Base-by-base conservation (phyloP, 35 echinoderm and acorn worm genomes). In the Hemicentrotus pulcherrimus region DNA sequence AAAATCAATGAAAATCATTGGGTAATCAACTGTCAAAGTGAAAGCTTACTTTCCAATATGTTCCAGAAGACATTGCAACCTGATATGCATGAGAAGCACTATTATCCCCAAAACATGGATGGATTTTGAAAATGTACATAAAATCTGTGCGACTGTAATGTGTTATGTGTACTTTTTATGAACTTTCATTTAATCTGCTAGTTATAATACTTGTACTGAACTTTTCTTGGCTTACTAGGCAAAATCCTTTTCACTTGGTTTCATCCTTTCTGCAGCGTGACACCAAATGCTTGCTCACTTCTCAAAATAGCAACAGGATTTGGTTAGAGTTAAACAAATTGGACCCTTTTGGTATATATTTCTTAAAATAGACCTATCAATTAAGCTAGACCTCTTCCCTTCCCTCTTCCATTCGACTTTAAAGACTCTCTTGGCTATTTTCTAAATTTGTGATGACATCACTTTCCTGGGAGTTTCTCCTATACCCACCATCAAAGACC, bases 311-410 rank as follows among this genome's bases (percentile, higher is more conserved):
- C 19, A 78, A 78, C 65, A 78, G 65, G 65, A 78, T 78, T 78
- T 78, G 65, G 65, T 78, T 78, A 78, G 65, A 78, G 28, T 78
- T 78, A 78, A 16, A 70, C 61, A 19, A 70, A 70, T 78, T 78
- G 7, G 65, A 78, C 65, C 65, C 65, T 78, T 78, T 78, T 78
- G 28, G 22, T 22, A 78, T 7, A 78, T 8, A 28, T 22, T 15
- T 78, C 65, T 78, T 78, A 78, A 78, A 78, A 78, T 78, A 78
- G 65, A 78, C n/a, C 65, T 78, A 78, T 78, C 28, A 28, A 78
- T 78, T 78, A 28, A 78, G 22, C 65, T 78, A 78, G 22, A 78
- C 65, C 24, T 78, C 19, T 78, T 78, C 65, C 65, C 19, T 78
- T 78, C 65, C 65, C 65, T 78, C 65, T 78, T 78, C 65, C 19